phyloP scores from a whole-genome alignment of 2,113 vertebrate genomes.

The Pongo pygmaeus region DNA sequence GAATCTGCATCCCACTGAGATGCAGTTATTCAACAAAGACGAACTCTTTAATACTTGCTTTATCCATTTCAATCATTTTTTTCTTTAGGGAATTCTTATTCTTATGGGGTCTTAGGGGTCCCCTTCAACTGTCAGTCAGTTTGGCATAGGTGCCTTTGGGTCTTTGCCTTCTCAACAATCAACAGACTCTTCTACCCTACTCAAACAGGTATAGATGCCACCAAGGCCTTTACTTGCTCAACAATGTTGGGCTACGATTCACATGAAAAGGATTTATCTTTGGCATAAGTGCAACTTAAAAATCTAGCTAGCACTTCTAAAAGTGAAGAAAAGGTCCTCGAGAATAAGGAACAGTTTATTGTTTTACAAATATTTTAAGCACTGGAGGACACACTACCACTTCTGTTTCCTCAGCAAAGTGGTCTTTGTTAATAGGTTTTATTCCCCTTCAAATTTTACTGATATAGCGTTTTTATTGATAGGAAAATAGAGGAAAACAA shows the following conservation, averaged over 20 bases:
- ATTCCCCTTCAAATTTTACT: not conserved
- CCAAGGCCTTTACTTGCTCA: not conserved
- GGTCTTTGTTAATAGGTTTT: slow-evolving; percentile 47
- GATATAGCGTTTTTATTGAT: not conserved
- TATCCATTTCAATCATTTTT: slow-evolving; percentile 6
- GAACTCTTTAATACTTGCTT: not conserved
- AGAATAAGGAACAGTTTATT: not conserved
- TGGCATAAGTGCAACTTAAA: not conserved
- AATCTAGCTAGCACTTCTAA: not conserved
- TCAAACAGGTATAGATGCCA: not conserved
- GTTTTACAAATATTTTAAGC: not conserved
- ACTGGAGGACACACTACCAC: not conserved
- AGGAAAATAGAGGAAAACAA: slow-evolving; percentile 60
- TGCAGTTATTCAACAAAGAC: not conserved
- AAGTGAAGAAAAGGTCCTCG: not conserved
- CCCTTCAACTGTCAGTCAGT: not conserved
- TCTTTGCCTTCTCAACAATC: not conserved
- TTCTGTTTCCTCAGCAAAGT: slow-evolving; percentile 31
- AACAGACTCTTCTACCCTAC: not conserved
- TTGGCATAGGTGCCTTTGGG: not conserved
- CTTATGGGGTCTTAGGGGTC: not conserved
- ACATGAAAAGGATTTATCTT: not conserved
- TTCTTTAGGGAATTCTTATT: slow-evolving; percentile 15
- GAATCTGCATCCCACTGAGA: not conserved
- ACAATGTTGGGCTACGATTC: not conserved